Conservation (phyloP, 2,888 invertebrate genomes). For the Notodonta ziczac region DNA sequence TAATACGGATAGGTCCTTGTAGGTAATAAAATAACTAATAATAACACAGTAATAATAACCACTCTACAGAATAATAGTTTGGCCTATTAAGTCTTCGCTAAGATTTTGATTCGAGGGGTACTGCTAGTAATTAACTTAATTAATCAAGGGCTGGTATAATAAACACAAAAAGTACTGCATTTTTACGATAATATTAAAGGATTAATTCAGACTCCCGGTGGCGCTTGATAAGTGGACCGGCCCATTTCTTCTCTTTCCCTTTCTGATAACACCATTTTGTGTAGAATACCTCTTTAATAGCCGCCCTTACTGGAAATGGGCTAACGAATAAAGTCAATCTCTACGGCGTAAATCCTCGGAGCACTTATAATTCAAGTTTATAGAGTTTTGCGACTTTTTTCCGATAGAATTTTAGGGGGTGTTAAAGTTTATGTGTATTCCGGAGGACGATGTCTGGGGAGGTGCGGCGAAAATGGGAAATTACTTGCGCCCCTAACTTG, state of each 20-base stretch:
- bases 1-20: too few species aligned
- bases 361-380: constrained; percentile 76
- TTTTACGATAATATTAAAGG: constrained; percentile 45
- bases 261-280: constrained; percentile 65
- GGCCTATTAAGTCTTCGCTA: too few species aligned
- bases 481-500: constrained; percentile 3
- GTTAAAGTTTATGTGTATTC: constrained; percentile 54
- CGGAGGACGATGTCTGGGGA: constrained; percentile 20
- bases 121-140: neutral
- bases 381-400: constrained; percentile 67
- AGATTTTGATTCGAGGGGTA: neutral
- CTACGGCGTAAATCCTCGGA: constrained; percentile 71
- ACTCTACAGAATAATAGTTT: too few species aligned
- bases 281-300: constrained; percentile 72
- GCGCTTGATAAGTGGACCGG: constrained; percentile 56
- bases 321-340: constrained; percentile 78
- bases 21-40: too few species aligned
- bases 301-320: constrained; percentile 65
- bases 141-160: too few species aligned
- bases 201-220: constrained; percentile 46
- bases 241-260: constrained; percentile 53
- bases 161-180: constrained; percentile 21
- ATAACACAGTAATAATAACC: too few species aligned
- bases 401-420: constrained; percentile 48
- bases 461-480: neutral